Percentiles rank a stretch among this genome's conserved stretches.
Evolutionary conservation across 1,140 invertebrate species (phyloP).

Genomic region (Metopolophium dirhodum): DNA sequence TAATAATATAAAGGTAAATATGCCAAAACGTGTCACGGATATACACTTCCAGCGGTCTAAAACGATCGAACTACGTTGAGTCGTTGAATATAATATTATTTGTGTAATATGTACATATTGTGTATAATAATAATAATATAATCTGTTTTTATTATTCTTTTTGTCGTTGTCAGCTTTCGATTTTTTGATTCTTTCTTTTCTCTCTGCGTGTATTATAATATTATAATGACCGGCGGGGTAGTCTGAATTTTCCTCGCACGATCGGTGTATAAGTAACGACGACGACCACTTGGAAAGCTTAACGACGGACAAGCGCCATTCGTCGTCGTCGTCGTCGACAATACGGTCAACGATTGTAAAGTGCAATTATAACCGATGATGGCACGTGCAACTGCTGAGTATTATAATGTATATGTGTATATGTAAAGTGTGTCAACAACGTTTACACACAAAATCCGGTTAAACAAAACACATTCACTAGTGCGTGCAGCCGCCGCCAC

Average conservation of each 20-base stretch:
- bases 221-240: neutral
- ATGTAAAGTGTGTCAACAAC: slow-evolving; percentile 28
- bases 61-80: neutral
- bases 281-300: neutral
- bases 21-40: neutral
- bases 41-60: neutral
- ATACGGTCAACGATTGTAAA: neutral
- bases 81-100: neutral
- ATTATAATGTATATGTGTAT: neutral
- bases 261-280: neutral
- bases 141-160: neutral
- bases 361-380: slow-evolving; percentile 20
- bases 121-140: neutral
- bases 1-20: neutral
- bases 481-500: neutral
- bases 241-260: neutral
- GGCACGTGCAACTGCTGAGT: neutral
- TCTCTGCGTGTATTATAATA: neutral
- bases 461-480: neutral
- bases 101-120: neutral
- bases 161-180: neutral
- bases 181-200: neutral
- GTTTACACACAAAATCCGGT: slow-evolving; percentile 29
- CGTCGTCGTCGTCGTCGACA: neutral
- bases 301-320: neutral